Evolutionary conservation across 2,888 invertebrate genomes (phyloP).

Genomic region (Amphimallon solstitiale): DNA sequence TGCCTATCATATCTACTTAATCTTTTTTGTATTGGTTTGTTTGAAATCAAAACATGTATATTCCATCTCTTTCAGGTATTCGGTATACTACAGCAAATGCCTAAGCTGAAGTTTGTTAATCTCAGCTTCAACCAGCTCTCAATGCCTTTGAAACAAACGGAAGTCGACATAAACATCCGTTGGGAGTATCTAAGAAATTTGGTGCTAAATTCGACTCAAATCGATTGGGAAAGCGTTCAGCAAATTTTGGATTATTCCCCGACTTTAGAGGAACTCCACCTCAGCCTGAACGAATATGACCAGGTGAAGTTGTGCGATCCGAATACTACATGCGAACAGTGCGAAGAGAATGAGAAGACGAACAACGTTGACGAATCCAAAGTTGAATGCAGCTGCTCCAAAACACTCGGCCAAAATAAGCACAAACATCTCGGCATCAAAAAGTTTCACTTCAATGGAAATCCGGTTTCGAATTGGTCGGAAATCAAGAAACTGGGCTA

Average conservation of each 20-base stretch:
- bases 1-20: too few species aligned
- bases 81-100: conserved; percentile 87
- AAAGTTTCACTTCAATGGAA: conserved; percentile 88
- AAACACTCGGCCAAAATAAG: conserved; percentile 52
- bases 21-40: too few species aligned
- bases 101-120: conserved; percentile 89
- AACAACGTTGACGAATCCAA: conserved; percentile 42
- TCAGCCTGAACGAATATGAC: conserved; percentile 90
- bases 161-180: conserved; percentile 55
- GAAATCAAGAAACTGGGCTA: conserved; percentile 86
- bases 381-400: conserved; percentile 48
- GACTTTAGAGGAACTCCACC: conserved; percentile 88
- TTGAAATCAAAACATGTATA: background rate
- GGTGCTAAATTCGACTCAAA: conserved; percentile 87
- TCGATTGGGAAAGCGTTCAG: conserved; percentile 86
- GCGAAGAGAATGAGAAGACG: conserved; percentile 53
- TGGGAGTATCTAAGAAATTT: conserved; percentile 78
- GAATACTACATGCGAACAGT: conserved; percentile 46
- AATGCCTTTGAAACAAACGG: conserved; percentile 70
- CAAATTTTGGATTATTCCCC: conserved; percentile 79
- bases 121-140: conserved; percentile 88
- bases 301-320: conserved; percentile 74
- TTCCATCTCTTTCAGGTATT: conserved; percentile 71
- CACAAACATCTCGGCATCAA: conserved; percentile 73
- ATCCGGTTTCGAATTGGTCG: conserved; percentile 84